Conservation (phyloP, 1,140 invertebrate species). For the Battus philenor region DNA sequence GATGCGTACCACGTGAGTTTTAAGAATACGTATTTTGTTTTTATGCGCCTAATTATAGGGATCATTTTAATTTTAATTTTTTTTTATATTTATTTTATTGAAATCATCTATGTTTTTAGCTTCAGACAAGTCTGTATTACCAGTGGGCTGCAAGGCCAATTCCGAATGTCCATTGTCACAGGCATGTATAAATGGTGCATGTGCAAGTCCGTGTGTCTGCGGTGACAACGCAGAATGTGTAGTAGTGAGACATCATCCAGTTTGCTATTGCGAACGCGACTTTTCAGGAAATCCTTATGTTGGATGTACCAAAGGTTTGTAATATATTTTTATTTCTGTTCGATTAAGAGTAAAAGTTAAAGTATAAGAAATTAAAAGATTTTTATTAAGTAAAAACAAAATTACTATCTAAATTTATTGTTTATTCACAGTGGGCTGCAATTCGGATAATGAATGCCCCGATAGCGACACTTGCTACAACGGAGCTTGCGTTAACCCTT, state of each 20-base stretch:
- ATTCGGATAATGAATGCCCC: constrained; percentile 86
- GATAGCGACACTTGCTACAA: constrained; percentile 88
- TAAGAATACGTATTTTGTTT: no score
- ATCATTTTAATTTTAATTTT: no score
- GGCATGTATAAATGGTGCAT: constrained; percentile 86
- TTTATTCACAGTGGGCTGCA: constrained; percentile 84
- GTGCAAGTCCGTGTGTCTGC: constrained; percentile 90
- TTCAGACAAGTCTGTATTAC: constrained; percentile 66
- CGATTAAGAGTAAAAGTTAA: constrained; percentile 1
- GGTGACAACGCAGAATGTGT: constrained; percentile 87
- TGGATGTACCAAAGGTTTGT: constrained; percentile 84
- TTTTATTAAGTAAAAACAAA: no score
- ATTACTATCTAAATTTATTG: no score
- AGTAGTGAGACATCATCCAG: constrained; percentile 87
- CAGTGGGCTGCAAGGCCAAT: constrained; percentile 85
- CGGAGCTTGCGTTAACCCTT: constrained; percentile 87
- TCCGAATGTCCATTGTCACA: constrained; percentile 86
- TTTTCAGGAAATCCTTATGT: constrained; percentile 90
- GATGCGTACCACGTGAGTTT: constrained; percentile 86
- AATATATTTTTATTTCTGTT: constrained; percentile 13
- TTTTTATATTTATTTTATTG: constrained; percentile 61
- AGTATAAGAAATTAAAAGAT: no score
- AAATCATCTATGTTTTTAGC: constrained; percentile 81
- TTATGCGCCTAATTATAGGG: no score
- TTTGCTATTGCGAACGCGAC: constrained; percentile 85